phyloP scores from a whole-genome alignment of 1,140 invertebrate genomes.

The Dendrolimus kikuchii region DNA sequence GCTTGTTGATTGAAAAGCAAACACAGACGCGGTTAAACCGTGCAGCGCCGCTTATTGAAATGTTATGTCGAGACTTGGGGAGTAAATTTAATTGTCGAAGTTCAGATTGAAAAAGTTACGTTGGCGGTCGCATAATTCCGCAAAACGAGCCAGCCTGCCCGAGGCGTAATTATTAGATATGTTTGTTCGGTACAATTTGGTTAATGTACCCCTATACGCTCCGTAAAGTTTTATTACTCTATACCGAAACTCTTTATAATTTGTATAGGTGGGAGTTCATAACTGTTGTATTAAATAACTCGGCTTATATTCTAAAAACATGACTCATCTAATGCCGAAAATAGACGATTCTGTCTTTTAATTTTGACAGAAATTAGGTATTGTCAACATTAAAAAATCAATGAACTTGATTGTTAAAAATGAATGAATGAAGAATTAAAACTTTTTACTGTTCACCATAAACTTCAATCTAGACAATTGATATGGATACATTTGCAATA shows the following conservation, averaged over 20 bases:
- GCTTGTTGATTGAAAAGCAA: conserved; percentile 29
- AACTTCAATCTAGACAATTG: no score
- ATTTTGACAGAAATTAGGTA: no score
- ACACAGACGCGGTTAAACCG: conserved; percentile 29
- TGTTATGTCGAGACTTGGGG: conserved; percentile 42
- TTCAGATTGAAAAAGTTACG: conserved; percentile 67
- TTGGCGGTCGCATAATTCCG: conserved; percentile 51
- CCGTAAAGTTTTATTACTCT: conserved; percentile 37
- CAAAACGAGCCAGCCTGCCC: conserved; percentile 39
- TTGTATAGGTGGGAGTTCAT: no score
- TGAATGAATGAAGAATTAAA: no score
- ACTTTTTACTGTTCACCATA: no score
- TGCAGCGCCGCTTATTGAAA: conserved; percentile 50
- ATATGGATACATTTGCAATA: no score
- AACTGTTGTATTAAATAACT: no score
- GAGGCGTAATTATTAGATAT: conserved; percentile 56
- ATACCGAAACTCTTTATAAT: conserved; percentile 32
- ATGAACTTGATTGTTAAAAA: no score
- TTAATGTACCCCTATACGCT: conserved; percentile 38
- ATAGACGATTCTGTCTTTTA: no score
- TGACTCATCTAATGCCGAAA: no score
- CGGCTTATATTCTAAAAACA: no score
- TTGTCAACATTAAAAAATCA: no score
- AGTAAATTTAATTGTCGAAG: conserved; percentile 66
- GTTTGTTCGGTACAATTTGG: conserved; percentile 60